A percentile compares a stretch with the other conserved stretches of the same genome.
Evolutionary conservation across 1,140 invertebrate species (phyloP).

Genomic region (Zaprionus ornatus): DNA sequence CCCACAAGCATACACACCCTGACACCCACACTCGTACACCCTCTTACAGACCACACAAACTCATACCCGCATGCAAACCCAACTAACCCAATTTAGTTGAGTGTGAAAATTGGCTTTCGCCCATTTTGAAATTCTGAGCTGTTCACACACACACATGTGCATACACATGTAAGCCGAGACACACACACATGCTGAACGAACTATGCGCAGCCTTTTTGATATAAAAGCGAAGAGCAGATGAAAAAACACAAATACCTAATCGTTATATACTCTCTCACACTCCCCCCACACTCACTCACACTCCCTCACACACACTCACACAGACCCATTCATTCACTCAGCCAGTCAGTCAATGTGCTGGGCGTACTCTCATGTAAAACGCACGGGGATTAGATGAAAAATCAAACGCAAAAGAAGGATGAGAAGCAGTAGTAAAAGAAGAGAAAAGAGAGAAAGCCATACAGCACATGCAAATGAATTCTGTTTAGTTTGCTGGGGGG

Average conservation of each 20-base stretch:
- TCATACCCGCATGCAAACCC: conserved; percentile 10
- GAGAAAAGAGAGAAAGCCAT: conserved; percentile 23
- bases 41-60: conserved; percentile 2
- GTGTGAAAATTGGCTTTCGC: conserved; percentile 80
- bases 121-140: conserved; percentile 78
- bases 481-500: conserved; percentile 55
- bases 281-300: conserved; percentile 12
- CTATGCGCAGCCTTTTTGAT: conserved; percentile 59
- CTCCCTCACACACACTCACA: background rate
- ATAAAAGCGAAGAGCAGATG: conserved; percentile 41
- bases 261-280: conserved; percentile 62
- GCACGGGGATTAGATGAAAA: conserved; percentile 78
- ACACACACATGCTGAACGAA: conserved; percentile 25
- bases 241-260: conserved; percentile 37
- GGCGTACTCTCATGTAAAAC: conserved; percentile 62
- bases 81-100: conserved; percentile 80
- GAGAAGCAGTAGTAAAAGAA: background rate
- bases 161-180: conserved; percentile 20
- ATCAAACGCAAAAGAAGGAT: conserved; percentile 59
- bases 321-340: conserved; percentile 3
- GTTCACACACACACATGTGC: conserved; percentile 42
- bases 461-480: conserved; percentile 74
- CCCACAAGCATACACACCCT: background rate
- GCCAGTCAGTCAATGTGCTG: conserved; percentile 23
- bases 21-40: too few relatives aligned